Base-by-base conservation (phyloP, 2,888 invertebrate species). In the Lapara coniferarum region DNA sequence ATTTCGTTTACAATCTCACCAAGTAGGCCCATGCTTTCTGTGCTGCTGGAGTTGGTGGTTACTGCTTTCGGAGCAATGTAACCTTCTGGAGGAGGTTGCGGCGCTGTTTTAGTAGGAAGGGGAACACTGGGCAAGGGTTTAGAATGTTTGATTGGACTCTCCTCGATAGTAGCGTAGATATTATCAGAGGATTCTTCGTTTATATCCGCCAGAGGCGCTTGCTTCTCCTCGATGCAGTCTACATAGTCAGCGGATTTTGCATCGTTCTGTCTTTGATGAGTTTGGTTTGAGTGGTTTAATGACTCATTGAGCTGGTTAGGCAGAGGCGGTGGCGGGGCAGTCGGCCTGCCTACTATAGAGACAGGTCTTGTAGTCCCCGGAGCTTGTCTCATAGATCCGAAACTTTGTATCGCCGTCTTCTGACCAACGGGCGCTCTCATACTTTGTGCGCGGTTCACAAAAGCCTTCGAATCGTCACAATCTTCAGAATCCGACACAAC, bases 1-100 rank as follows among this genome's bases (percentile, higher is more conserved):
- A 98, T 98, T 88, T 98, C 98, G 58, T 96, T 96, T 0, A 98
- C 98, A 71, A 98, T 98, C 89, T 98, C 98, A 10, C 97, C 97
- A 0, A 98, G 88, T 25, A 98, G 88, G 0, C 97, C 97, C 94
- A 97, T 95, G 73, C 96, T 96, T 71, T 96, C 96, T 13, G 94
- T 92, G 72, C 95, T 95, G 0, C 94, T 95, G 0, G 95, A 94
- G 70, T 85, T 89, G 3, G 88, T 85, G 49, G 89, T 82, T 14
- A 92, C 80, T 0, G 89, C 89, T 82, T 91, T 92, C 0, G 93
- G 94, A 13, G 91, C 84, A 59, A 91, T 90, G 69, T 95, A 95
- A 0, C 94, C 91, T 46, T 88, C 93, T 0, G 94, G 94, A 0
- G 95, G 94, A 0, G 90, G 78, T 68, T 94, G 89, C 0, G 89